phyloP scores from a whole-genome alignment of 2,888 invertebrate genomes.

The Hipparchia sbordonii region DNA sequence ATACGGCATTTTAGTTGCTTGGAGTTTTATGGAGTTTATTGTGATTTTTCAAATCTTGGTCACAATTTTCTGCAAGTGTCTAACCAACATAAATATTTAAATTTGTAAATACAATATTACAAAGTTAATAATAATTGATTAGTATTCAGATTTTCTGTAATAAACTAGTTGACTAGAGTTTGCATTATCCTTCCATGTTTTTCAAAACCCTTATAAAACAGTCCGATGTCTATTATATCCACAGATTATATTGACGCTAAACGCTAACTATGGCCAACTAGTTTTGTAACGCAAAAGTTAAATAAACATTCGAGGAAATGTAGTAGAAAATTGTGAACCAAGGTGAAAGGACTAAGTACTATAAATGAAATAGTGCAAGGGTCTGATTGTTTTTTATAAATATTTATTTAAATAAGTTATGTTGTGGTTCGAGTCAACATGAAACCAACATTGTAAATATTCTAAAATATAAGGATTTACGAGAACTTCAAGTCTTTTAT shows the following conservation, averaged over 20 bases:
- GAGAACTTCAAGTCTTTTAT: constrained; percentile 42
- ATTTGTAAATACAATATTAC: neutral
- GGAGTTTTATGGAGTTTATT: neutral
- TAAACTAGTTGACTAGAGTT: too few relatives aligned
- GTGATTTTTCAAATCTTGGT: neutral
- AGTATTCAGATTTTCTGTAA: too few relatives aligned
- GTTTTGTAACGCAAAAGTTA: too few relatives aligned
- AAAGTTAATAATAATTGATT: neutral
- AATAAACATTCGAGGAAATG: neutral
- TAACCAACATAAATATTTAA: neutral
- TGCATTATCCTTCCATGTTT: too few relatives aligned
- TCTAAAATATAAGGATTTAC: constrained; percentile 59
- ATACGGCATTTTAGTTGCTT: neutral
- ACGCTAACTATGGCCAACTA: too few relatives aligned
- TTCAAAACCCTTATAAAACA: too few relatives aligned
- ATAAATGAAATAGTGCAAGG: constrained; percentile 12
- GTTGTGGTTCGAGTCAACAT: constrained; percentile 60
- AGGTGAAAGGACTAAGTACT: neutral
- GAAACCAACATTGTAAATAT: constrained; percentile 65
- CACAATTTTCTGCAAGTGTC: constrained; percentile 1
- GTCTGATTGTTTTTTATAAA: constrained; percentile 43
- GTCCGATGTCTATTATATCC: too few relatives aligned
- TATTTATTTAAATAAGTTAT: constrained; percentile 71
- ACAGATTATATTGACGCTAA: too few relatives aligned
- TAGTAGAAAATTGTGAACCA: neutral